Conservation (phyloP, 2,888 invertebrate genomes). For the Agonopterix arenella region DNA sequence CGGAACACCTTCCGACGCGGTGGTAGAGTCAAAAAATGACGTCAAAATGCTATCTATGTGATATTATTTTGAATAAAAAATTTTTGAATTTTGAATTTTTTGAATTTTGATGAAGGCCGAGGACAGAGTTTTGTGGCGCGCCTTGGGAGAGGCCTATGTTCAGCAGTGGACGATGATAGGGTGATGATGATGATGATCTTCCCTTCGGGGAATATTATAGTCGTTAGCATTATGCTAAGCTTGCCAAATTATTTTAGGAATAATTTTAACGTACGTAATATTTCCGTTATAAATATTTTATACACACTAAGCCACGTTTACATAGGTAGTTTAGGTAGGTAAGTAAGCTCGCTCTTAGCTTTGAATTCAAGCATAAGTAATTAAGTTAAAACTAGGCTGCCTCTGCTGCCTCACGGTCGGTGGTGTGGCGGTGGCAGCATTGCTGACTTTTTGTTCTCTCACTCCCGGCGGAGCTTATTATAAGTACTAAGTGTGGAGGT, state of each 20-base stretch:
- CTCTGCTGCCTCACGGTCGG: constrained; percentile 1
- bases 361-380: constrained; percentile 4
- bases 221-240: not conserved
- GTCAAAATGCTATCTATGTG: too few relatives aligned
- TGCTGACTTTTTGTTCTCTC: not conserved
- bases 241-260: not conserved
- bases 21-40: too few relatives aligned
- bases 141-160: too few relatives aligned
- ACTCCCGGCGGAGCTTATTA: too few relatives aligned
- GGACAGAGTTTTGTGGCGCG: too few relatives aligned
- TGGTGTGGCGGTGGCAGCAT: not conserved
- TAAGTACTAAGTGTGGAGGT: too few relatives aligned
- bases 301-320: constrained; percentile 7
- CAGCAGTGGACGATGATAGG: too few relatives aligned
- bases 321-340: constrained; percentile 2
- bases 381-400: constrained; percentile 5
- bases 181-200: too few relatives aligned
- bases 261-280: not conserved
- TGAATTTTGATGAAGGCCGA: too few relatives aligned
- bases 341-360: not conserved
- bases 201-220: not conserved
- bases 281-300: constrained; percentile 7
- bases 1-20: too few relatives aligned
- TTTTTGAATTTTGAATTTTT: too few relatives aligned
- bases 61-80: too few relatives aligned